Evolutionary conservation across 2,113 vertebrate species (phyloP), one percentile per base, ranked within the genome.

Genomic region (Catharus fuscescens): DNA sequence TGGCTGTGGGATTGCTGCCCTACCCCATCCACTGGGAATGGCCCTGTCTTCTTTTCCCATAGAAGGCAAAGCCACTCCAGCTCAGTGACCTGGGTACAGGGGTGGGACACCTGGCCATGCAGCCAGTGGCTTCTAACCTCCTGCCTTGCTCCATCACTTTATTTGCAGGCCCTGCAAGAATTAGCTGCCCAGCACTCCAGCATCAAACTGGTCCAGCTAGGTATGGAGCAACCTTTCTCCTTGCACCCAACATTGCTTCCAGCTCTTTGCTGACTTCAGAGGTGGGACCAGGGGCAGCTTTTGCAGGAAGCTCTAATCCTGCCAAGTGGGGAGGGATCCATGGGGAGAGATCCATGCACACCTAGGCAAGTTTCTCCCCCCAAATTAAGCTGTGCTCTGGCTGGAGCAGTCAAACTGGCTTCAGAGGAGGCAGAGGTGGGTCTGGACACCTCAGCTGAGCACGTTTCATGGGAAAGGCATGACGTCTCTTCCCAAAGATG

Each of bases 201-300:
- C 74, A 86, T 96, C 86, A 90, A 86, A 88, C 62, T 94, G 91
- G 77, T 96, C 72, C 95, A 96, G 79, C 91, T 97, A 90, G 95
- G 92, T 94, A 91, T 70, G 80, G 53, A 93, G 69, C 72, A 47
- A 61, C 61, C 56, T 24, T 32, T 28, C 34, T 72, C 10, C 34
- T 87, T 57, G 19, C 6, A 42, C 26, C 12, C 19, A 29, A 1
- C 44, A 6, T 44, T 72, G 44, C 61, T 86, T 80, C 65, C 69
- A 57, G 34, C n/a, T 24, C 17, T 82, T 57, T 1, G 10, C 56
- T 94, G 3, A 2, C 47, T 78, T 84, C 0, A 6, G 54, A 60
- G 54, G 57, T 2, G 7, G 50, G 54, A 50, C 18, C 0, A 2
- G 48, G 54, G 28, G 7, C 28, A 54, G 17, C 20, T 92, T 62